Base-by-base conservation (phyloP, 2,888 invertebrate genomes). In the Chalcosyrphus nemorum region DNA sequence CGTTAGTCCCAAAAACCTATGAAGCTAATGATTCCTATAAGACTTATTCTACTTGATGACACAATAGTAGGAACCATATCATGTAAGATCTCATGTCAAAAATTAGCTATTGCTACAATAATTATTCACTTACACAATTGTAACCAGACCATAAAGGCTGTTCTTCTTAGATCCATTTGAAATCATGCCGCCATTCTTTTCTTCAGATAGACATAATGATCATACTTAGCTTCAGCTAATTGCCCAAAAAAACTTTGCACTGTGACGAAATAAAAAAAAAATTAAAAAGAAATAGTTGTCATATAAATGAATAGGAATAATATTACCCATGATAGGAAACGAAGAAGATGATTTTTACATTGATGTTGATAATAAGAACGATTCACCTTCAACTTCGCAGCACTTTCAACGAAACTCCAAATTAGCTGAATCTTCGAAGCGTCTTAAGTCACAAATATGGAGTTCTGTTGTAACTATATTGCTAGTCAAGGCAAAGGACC, bases 391-490 rank as follows among this genome's bases (percentile, higher is more conserved):
- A 29, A 45, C 27, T 50, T 45, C 38, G 11, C 87, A 97, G 97
- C 96, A 96, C 90, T 95, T 96, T 87, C 94, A 96, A 89, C 95
- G 95, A 89, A 96, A 95, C 89, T 95, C 95, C 85, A 94, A 95
- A 89, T 91, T 96, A 86, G 95, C 95, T 43, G 97, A 97, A 89
- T 95, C 96, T 71, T 96, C 96, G 89, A 95, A 95, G 89, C 93
- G 96, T 81, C 92, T 97, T 66, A 98, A 98, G 92, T 97, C 96
- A 27, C 98, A 99, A 92, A 97, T 98, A 90, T 99, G 99, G 99
- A 97, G 97, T 90, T 97, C 97, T 2, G 97, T 98, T 74, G 98
- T 99, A 38, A 99, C 98, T 78, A 97, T 99, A 87, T 96, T 99
- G n/a, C 93, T 99, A 86, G 97, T 99, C 21, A 98, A 99, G 92